Percentiles rank a stretch among this genome's conserved stretches.
phyloP scores from a whole-genome alignment of 2,888 invertebrate species.

The Eilema depressum region DNA sequence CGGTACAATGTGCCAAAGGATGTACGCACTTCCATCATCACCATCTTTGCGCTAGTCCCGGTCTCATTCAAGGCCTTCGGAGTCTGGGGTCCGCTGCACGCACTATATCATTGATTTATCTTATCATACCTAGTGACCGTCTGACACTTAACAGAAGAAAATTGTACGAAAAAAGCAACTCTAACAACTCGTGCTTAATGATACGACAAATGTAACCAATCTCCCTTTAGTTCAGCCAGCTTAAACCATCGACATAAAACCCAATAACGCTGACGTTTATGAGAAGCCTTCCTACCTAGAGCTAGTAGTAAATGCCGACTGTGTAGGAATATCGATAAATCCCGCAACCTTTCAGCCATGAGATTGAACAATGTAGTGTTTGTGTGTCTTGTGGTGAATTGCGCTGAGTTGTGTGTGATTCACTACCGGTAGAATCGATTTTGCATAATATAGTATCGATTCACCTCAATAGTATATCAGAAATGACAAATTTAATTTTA shows the following conservation, averaged over 20 bases:
- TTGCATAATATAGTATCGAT: background rate
- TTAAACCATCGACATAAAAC: background rate
- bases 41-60: too few relatives aligned
- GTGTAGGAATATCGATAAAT: constrained; percentile 12
- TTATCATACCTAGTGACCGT: too few relatives aligned
- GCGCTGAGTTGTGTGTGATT: too few relatives aligned
- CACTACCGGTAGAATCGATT: background rate
- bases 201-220: background rate
- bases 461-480: background rate
- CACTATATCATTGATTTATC: too few relatives aligned
- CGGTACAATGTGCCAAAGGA: too few relatives aligned
- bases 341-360: constrained; percentile 1
- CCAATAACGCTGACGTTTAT: constrained; percentile 1
- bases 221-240: background rate
- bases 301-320: background rate
- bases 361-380: constrained; percentile 1
- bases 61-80: too few relatives aligned
- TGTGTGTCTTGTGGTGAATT: constrained; percentile 1
- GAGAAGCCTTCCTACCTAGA: background rate
- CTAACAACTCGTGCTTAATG: background rate
- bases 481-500: too few relatives aligned
- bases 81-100: too few relatives aligned
- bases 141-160: too few relatives aligned
- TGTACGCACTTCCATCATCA: too few relatives aligned
- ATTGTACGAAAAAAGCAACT: background rate